Evolutionary conservation across 2,113 vertebrate genomes (phyloP), one percentile per base, ranked within the genome.

Genomic region (Phodopus roborovskii): DNA sequence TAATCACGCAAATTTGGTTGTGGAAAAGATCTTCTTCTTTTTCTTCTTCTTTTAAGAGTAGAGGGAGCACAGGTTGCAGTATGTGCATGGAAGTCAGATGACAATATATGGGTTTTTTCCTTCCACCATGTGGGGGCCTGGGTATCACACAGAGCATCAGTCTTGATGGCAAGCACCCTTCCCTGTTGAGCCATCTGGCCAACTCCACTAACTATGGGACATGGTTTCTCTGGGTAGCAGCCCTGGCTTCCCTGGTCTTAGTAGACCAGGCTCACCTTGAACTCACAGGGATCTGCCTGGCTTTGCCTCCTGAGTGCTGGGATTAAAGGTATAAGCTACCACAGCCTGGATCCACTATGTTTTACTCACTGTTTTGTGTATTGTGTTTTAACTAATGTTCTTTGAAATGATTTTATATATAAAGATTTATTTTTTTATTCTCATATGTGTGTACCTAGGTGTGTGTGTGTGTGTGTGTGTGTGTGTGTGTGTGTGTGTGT

Each of bases 1-100:
- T 53, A 68, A 79, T 92, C 56, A 75, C 82, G 15, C 17, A 89
- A 94, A 96, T 90, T 92, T 15, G 87, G 20, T 7, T 90, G 36
- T 94, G 73, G 74, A 64, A 82, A 85, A n/a, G 24, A 77, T 56
- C 12, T 56, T 9, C 28, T 68, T 30, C 50, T 68, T 3, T 30
- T 68, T 30, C 7, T 68, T 30, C 26, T 19, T 19, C 36, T 56
- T 58, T 22, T 64, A 28, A 50, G 62, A 15, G 45, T 70, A 36
- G 45, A 86, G 11, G 45, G 30, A 45, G 22, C 7, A 50, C 6
- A 50, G 33, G 42, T 7, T 64, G 20, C 3, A 68, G 39, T 85
- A 62, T 68, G 42, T 42, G 16, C 50, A 19, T 86, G 62, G 83
- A 68, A 68, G 42, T 86, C 62, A 68, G 16, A 30, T 64, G 16